phyloP scores from a whole-genome alignment of 2,113 vertebrate species.

The Gymnogyps californianus region DNA sequence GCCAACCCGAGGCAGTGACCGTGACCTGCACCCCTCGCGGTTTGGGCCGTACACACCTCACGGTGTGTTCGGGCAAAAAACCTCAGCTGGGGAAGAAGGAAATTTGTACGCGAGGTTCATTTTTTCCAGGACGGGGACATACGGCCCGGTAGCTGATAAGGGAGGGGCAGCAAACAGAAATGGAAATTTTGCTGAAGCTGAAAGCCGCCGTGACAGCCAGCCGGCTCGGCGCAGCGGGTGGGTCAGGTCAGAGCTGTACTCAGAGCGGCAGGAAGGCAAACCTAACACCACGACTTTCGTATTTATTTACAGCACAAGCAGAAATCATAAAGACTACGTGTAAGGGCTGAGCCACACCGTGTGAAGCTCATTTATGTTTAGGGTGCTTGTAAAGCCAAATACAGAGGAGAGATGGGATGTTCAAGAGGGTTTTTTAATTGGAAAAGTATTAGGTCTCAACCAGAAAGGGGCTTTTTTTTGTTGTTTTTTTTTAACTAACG shows the following conservation, averaged over 20 bases:
- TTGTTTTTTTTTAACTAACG: accelerated
- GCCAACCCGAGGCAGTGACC: accelerated
- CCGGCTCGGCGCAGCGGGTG: accelerated
- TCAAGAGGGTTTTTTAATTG: not conserved
- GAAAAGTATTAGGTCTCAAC: not conserved
- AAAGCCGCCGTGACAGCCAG: accelerated
- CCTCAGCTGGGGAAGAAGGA: not conserved
- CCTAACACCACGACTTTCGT: accelerated
- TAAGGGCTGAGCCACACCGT: not conserved
- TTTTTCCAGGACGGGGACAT: not conserved
- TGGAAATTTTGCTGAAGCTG: not conserved
- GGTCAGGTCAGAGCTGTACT: not conserved
- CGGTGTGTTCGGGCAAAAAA: accelerated
- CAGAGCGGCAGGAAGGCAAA: not conserved
- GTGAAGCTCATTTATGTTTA: accelerated
- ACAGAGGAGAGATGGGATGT: accelerated
- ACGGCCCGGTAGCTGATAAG: no score
- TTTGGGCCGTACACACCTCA: accelerated
- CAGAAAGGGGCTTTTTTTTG: not conserved
- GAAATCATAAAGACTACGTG: accelerated
- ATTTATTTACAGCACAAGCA: not conserved
- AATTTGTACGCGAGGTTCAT: not conserved
- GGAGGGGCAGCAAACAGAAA: not conserved
- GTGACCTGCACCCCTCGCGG: accelerated
- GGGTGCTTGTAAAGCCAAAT: not conserved